phyloP scores from a whole-genome alignment of 1,140 invertebrate species.

The Goniozus legneri region DNA sequence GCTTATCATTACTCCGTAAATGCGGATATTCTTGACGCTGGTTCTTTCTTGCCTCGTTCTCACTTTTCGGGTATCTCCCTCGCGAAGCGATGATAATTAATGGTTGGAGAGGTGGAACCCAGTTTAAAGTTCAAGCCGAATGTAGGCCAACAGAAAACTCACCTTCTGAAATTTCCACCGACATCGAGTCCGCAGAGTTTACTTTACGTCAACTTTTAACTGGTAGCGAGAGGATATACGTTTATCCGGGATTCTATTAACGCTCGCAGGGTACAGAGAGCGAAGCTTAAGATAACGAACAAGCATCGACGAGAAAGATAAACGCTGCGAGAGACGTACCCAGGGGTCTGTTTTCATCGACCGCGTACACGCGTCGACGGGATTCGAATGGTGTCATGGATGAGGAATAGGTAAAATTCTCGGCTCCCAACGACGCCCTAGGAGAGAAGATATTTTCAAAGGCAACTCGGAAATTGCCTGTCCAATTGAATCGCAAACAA shows the following conservation, averaged over 20 bases:
- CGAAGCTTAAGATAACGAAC: conserved; percentile 20
- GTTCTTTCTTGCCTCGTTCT: no score
- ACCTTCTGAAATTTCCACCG: no score
- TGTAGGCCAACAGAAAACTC: no score
- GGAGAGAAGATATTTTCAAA: conserved; percentile 42
- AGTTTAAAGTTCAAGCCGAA: no score
- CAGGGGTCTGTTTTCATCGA: conserved; percentile 20
- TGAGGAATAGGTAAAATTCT: conserved; percentile 12
- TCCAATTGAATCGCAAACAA: conserved; percentile 54
- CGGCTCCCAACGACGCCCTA: conserved; percentile 8
- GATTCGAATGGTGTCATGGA: conserved; percentile 10
- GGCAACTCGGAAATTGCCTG: conserved; percentile 48
- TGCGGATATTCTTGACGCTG: no score
- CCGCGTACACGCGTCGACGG: conserved; percentile 9
- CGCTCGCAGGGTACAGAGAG: conserved; percentile 5
- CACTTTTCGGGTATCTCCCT: no score
- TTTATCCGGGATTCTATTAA: conserved; percentile 3
- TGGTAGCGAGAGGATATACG: no score
- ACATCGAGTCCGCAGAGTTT: no score
- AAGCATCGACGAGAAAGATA: conserved; percentile 22
- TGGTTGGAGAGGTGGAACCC: no score
- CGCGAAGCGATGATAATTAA: no score
- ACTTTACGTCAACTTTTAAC: no score
- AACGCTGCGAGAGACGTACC: conserved; percentile 14
- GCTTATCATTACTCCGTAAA: no score